These are phyloP conservation scores for Bombus waltoni DNA, from an alignment of 1,140 invertebrate species.

Conservation along the genomic window DNA sequence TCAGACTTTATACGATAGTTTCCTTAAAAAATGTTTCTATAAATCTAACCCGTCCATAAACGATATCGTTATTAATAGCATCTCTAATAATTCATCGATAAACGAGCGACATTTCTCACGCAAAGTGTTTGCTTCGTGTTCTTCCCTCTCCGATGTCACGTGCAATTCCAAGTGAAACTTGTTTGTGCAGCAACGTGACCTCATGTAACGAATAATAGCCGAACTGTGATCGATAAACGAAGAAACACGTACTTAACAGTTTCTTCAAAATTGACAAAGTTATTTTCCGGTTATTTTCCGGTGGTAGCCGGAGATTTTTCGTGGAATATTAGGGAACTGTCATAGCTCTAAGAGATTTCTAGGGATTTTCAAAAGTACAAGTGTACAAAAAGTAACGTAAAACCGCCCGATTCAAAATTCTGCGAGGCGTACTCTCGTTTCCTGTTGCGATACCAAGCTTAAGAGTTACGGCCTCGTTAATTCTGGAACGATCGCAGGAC, in stretches of 20 bases:
- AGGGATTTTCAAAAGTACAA: neutral
- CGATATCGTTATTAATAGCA: too few relatives aligned
- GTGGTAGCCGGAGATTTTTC: neutral
- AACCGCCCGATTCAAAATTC: neutral
- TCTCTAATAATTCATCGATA: neutral
- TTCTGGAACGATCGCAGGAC: neutral
- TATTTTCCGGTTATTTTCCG: neutral
- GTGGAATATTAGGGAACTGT: neutral
- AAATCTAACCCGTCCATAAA: too few relatives aligned
- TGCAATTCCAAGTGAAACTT: neutral
- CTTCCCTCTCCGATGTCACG: neutral
- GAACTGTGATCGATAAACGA: neutral
- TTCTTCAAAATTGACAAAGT: neutral
- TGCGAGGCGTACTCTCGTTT: neutral
- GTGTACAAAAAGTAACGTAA: neutral
- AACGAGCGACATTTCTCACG: too few relatives aligned
- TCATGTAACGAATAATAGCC: neutral
- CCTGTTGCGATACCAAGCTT: neutral
- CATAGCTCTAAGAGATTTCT: neutral
- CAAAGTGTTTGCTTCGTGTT: too few relatives aligned
- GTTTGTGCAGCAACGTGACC: neutral
- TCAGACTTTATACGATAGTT: too few relatives aligned
- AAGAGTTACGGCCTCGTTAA: neutral
- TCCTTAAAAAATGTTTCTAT: too few relatives aligned
- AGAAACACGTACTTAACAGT: too few relatives aligned